Evolutionary conservation across 2,888 invertebrate genomes (phyloP).

Genomic region (Apamea epomidion): DNA sequence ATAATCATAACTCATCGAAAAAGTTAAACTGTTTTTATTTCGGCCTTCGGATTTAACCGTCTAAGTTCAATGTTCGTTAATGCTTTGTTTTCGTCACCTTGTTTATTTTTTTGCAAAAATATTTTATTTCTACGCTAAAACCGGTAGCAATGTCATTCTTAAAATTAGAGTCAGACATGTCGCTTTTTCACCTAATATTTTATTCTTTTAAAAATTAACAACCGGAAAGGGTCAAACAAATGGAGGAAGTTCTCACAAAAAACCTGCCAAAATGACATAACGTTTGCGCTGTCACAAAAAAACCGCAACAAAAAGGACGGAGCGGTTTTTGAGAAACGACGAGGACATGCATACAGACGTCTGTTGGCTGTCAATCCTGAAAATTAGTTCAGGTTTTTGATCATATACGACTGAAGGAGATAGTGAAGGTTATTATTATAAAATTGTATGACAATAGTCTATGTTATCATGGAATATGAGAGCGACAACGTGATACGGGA

Average conservation of each 20-base stretch:
- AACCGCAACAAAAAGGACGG: conserved; percentile 18
- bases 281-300: neutral
- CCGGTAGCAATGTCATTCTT: neutral
- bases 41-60: neutral
- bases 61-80: conserved; percentile 17
- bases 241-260: conserved; percentile 18
- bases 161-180: conserved; percentile 8
- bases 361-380: conserved; percentile 45
- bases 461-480: conserved; percentile 28
- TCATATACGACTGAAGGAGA: conserved; percentile 32
- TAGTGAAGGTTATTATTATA: conserved; percentile 25
- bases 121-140: neutral
- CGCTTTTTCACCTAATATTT: neutral
- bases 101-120: neutral
- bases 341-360: conserved; percentile 17
- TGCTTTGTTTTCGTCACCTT: neutral
- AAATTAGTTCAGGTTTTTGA: conserved; percentile 38
- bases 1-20: neutral
- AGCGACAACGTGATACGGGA: conserved; percentile 6
- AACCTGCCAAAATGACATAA: conserved; percentile 16
- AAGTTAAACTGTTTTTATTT: neutral
- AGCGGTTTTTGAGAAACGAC: conserved; percentile 30
- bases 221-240: neutral
- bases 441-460: conserved; percentile 6
- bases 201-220: neutral